These are phyloP conservation scores for Nomada hirtipes DNA, from an alignment of 2,888 invertebrate species.

Conservation along the genomic window DNA sequence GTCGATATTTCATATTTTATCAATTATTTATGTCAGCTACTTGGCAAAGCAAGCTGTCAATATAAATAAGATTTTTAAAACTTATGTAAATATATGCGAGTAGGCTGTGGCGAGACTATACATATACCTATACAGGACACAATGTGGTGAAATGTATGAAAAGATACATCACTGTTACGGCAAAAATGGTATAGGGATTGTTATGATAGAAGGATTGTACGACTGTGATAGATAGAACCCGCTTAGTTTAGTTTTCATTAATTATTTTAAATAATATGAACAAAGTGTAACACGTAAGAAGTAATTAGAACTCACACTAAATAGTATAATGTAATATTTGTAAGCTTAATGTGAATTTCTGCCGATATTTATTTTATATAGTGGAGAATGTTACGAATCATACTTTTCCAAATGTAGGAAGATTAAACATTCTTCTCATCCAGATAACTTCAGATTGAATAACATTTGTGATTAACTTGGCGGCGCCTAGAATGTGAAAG, in stretches of 20 bases:
- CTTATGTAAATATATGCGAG: no score
- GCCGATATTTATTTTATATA: not conserved
- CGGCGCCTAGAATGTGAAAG: conserved; percentile 7
- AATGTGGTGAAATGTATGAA: not conserved
- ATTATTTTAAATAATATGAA: not conserved
- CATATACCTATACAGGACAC: not conserved
- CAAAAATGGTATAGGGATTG: conserved; percentile 4
- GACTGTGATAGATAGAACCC: not conserved
- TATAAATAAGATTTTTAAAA: not conserved
- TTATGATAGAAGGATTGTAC: not conserved
- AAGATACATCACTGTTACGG: conserved; percentile 1
- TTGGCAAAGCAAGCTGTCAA: not conserved
- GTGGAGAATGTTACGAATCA: not conserved
- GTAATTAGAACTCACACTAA: not conserved
- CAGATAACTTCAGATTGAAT: conserved; percentile 15
- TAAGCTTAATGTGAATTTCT: no score
- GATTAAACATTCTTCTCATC: not conserved
- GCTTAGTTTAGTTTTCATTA: conserved; percentile 3
- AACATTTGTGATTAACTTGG: not conserved
- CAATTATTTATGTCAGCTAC: conserved; percentile 1
- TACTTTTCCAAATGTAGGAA: not conserved
- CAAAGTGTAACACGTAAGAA: not conserved
- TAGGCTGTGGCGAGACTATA: no score
- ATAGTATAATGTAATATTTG: not conserved
- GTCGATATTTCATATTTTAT: not conserved